Conservation (phyloP, 2,888 invertebrate species). For the Yponomeuta plumbellus region DNA sequence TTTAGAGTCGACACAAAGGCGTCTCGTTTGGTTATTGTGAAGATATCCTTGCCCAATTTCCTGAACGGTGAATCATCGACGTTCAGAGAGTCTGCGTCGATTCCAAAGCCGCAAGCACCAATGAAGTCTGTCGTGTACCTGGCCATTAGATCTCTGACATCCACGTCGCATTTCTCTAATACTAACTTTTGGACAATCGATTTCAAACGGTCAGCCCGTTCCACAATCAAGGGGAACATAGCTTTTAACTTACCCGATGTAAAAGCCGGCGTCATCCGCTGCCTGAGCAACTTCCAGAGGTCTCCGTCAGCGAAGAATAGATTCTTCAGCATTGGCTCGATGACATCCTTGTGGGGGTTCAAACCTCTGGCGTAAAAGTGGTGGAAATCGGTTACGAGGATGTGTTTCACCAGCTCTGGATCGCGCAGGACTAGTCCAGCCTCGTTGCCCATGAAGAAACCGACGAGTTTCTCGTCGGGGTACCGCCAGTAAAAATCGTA, state of each 20-base stretch:
- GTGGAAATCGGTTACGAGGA: constrained; percentile 19
- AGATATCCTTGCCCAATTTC: constrained; percentile 34
- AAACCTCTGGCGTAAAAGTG: constrained; percentile 42
- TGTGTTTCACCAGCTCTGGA: constrained; percentile 18
- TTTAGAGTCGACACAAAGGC: constrained; percentile 3
- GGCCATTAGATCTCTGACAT: constrained; percentile 53
- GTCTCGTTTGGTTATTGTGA: constrained; percentile 2
- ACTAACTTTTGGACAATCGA: not conserved
- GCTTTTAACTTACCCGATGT: constrained; percentile 50
- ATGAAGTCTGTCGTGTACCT: constrained; percentile 54
- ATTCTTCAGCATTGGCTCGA: constrained; percentile 47
- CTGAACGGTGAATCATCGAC: constrained; percentile 46
- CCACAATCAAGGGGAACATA: constrained; percentile 47
- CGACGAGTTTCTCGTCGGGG: constrained; percentile 11
- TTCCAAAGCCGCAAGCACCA: constrained; percentile 51
- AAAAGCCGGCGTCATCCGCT: constrained; percentile 55
- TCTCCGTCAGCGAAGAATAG: constrained; percentile 54
- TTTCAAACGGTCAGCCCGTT: constrained; percentile 21
- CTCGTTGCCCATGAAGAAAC: not conserved
- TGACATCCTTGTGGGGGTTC: constrained; percentile 33
- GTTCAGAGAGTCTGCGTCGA: constrained; percentile 46
- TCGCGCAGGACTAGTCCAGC: constrained; percentile 18
- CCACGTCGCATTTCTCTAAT: constrained; percentile 23
- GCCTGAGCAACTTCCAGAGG: constrained; percentile 49
- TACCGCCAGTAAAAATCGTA: not conserved